These are phyloP conservation scores for Coenobita brevimanus DNA, from an alignment of 1,140 invertebrate species.

Conservation along the genomic window DNA sequence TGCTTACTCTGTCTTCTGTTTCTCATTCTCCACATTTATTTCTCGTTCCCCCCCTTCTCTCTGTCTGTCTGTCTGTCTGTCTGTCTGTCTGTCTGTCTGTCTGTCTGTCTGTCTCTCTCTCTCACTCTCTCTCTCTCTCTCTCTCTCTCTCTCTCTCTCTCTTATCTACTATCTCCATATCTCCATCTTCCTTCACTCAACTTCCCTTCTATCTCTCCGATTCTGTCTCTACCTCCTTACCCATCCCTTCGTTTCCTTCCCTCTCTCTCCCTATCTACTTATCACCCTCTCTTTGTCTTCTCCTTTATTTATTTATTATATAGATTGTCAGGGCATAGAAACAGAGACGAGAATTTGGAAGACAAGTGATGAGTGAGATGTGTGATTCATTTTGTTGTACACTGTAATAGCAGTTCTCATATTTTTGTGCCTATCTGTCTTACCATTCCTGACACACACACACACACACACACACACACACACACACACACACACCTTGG, in stretches of 20 bases:
- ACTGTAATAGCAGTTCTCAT: no score
- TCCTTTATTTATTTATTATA: neutral
- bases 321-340: no score
- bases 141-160: neutral
- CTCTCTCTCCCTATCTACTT: neutral
- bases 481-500: conserved; percentile 77
- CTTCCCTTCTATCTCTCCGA: neutral
- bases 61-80: conserved; percentile 8
- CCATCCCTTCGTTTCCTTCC: neutral
- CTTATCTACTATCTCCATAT: neutral
- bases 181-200: neutral
- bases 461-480: no score
- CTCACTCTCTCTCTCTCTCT: neutral
- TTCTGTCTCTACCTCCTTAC: neutral
- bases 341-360: no score
- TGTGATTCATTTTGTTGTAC: no score
- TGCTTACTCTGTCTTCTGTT: no score
- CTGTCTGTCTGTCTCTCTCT: neutral
- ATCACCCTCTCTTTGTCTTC: neutral
- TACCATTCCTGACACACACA: no score
- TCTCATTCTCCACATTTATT: no score
- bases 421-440: neutral
- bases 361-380: no score
- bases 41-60: no score
- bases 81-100: neutral